Percentiles rank a stretch among this genome's conserved stretches.
These are phyloP conservation scores for Patagioenas fasciata DNA, from an alignment of 2,113 vertebrate genomes.

Conservation along the genomic window DNA sequence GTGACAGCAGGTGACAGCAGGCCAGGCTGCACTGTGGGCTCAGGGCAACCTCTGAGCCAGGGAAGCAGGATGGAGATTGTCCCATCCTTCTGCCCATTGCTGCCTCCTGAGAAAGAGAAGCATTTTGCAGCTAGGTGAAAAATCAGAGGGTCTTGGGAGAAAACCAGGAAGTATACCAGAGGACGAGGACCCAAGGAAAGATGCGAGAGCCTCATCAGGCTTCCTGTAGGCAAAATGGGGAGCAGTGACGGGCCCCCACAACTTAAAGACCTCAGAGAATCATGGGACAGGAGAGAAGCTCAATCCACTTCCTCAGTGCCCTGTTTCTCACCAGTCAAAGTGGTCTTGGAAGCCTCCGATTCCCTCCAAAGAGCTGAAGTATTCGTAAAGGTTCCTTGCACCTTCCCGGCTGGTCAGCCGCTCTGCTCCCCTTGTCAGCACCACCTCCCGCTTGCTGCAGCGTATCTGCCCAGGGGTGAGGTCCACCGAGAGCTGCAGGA, in stretches of 20 bases:
- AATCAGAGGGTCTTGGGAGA: not conserved
- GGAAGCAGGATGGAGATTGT: fast-evolving
- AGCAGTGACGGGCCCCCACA: not conserved
- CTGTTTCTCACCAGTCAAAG: slow-evolving; percentile 83
- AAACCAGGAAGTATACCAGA: not conserved
- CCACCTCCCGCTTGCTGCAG: slow-evolving; percentile 75
- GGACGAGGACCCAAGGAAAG: not conserved
- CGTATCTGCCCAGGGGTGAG: slow-evolving; percentile 79
- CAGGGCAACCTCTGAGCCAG: not conserved
- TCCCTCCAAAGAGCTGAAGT: slow-evolving; percentile 79
- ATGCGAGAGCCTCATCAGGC: not conserved
- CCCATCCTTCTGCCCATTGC: not conserved
- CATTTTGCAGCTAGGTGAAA: not conserved
- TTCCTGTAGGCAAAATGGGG: not conserved
- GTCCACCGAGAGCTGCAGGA: slow-evolving; percentile 78
- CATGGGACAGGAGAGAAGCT: not conserved
- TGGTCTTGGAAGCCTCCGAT: slow-evolving; percentile 89
- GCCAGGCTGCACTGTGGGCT: too few species aligned
- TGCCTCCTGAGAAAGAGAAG: not conserved
- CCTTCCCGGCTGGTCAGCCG: slow-evolving; percentile 61
- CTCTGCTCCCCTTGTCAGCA: slow-evolving; percentile 73
- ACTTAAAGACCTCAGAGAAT: not conserved
- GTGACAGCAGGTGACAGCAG: fast-evolving
- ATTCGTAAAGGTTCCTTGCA: slow-evolving; percentile 78
- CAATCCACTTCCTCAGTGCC: not conserved